Conservation (phyloP, 2,888 invertebrate species). For the Thera obeliscata region DNA sequence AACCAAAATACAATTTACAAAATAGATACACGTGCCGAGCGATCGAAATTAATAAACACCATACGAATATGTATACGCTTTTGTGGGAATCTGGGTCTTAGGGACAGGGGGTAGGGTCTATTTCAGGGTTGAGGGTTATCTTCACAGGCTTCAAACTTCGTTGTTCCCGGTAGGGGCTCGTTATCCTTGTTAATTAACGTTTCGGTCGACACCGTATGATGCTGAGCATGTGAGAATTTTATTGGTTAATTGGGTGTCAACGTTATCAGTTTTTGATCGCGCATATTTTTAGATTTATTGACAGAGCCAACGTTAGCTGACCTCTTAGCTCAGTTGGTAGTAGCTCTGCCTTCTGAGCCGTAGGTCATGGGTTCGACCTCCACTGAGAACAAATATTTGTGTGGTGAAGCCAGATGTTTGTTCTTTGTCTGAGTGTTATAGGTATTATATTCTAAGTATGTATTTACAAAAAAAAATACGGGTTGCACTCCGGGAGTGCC, state of each 20-base stretch:
- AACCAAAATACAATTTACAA: constrained; percentile 31
- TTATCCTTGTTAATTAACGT: constrained; percentile 35
- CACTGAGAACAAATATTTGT: too few species aligned
- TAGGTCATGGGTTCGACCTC: too few species aligned
- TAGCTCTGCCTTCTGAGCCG: too few species aligned
- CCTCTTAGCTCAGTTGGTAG: too few species aligned
- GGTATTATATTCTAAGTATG: too few species aligned
- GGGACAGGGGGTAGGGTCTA: constrained; percentile 11
- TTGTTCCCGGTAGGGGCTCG: constrained; percentile 30
- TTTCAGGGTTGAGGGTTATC: constrained; percentile 6
- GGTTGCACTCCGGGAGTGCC: too few species aligned
- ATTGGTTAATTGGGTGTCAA: constrained; percentile 31
- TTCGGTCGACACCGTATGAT: constrained; percentile 17
- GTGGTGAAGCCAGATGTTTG: too few species aligned
- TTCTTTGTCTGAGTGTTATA: too few species aligned
- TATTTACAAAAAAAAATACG: too few species aligned
- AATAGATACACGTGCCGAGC: constrained; percentile 45
- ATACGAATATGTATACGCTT: constrained; percentile 5
- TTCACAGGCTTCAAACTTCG: constrained; percentile 28
- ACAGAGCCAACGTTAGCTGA: too few species aligned
- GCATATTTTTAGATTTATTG: background rate
- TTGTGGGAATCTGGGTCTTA: constrained; percentile 7
- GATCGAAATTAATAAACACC: constrained; percentile 43
- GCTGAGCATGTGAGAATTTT: constrained; percentile 22
- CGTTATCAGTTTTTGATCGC: constrained; percentile 4